phyloP scores from a whole-genome alignment of 2,113 vertebrate genomes.

The Tapirus terrestris region DNA sequence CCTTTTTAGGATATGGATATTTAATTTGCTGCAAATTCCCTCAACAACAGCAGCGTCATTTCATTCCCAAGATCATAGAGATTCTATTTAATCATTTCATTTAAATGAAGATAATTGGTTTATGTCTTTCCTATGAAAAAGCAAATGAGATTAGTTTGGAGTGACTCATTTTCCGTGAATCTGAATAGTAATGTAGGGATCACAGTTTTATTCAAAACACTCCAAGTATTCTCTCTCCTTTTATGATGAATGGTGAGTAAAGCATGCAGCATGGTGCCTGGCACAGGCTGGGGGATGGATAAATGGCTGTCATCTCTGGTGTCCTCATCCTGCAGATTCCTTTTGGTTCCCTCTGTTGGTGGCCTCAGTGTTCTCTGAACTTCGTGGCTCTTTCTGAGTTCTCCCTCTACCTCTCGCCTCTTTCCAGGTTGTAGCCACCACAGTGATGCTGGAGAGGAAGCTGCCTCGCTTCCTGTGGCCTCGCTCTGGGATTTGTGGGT shows the following conservation, averaged over 20 bases:
- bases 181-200: background rate
- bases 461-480: conserved; percentile 95
- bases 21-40: background rate
- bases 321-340: background rate
- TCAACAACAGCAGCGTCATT: background rate
- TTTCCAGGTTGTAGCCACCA: conserved; percentile 94
- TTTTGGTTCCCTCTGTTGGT: background rate
- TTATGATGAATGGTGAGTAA: background rate
- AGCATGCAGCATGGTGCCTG: background rate
- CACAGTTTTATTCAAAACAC: background rate
- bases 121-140: background rate
- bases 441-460: conserved; percentile 94
- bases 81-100: conserved; percentile 24
- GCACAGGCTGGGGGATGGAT: background rate
- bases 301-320: background rate
- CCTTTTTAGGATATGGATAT: background rate
- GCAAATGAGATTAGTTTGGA: conserved; percentile 13
- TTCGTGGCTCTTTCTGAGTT: background rate
- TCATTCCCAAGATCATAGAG: background rate
- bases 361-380: background rate
- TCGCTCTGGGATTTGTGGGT: conserved; percentile 92
- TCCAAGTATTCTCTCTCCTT: background rate
- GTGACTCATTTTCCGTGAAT: conserved; percentile 23
- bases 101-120: conserved; percentile 1
- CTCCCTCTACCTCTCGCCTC: background rate